Conservation (phyloP, 2,888 invertebrate genomes). For the Conistra vaccinii region DNA sequence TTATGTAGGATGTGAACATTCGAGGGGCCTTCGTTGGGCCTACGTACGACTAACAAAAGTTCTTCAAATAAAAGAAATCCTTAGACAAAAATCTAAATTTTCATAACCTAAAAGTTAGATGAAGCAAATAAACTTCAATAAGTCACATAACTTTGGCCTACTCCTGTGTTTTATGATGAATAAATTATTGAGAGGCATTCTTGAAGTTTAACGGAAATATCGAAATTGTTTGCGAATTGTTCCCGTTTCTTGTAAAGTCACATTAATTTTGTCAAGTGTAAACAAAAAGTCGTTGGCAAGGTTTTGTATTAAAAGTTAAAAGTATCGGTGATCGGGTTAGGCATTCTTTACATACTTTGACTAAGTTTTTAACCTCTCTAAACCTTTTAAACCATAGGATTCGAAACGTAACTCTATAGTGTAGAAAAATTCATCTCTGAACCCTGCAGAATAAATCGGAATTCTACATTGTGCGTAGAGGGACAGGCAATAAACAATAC, state of each 20-base stretch:
- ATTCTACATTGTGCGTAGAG: not conserved
- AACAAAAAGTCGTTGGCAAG: slow-evolving; percentile 27
- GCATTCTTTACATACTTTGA: slow-evolving; percentile 1
- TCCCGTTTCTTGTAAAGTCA: slow-evolving; percentile 38
- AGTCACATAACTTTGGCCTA: slow-evolving; percentile 10
- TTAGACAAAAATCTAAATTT: not conserved
- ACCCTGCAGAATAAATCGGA: not conserved
- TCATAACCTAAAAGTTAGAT: slow-evolving; percentile 10
- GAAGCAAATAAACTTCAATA: slow-evolving; percentile 10
- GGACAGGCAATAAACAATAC: slow-evolving; percentile 3
- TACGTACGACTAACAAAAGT: not conserved
- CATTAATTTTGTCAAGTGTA: slow-evolving; percentile 47
- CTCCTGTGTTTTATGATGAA: slow-evolving; percentile 36
- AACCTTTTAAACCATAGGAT: not conserved
- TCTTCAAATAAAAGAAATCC: not conserved
- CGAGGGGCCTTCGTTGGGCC: not conserved
- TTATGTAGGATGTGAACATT: not conserved
- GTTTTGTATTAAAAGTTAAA: slow-evolving; percentile 32
- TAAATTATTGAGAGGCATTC: slow-evolving; percentile 34
- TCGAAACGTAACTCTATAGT: not conserved
- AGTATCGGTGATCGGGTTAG: slow-evolving; percentile 14
- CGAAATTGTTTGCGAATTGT: slow-evolving; percentile 45
- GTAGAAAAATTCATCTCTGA: not conserved
- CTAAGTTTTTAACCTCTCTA: not conserved
- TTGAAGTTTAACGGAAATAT: slow-evolving; percentile 35